Base-by-base conservation (phyloP, 2,113 vertebrate genomes). In the Phylloscopus trochilus region DNA sequence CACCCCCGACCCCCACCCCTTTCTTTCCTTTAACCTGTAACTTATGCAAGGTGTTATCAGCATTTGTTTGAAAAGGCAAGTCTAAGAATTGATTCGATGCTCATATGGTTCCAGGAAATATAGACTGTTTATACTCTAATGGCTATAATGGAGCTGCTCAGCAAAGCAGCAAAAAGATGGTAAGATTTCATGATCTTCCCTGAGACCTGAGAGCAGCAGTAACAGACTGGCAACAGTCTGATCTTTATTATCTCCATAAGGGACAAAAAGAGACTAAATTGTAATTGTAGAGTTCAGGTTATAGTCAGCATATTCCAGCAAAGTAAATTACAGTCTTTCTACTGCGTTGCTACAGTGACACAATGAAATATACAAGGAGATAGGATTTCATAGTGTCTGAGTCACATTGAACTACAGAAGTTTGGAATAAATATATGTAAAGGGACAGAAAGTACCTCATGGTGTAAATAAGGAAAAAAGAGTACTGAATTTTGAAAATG, bases 81-180 rank as follows among this genome's bases (percentile, higher is more conserved):
- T 30, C 8, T 73, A 60, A 39, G 76, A 23, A 63, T 58, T 75
- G 15, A 56, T 80, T 70, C 26, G 12, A 20, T 30, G 22, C 44
- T 91, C 31, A 87, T 95, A 59, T 59, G n/a, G 10, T 91, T 95
- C 70, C 67, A 93, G 56, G 56, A 96, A 91, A 59, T 85, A 44
- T 60, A 59, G 30, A 13, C 79, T 78, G 15, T 59, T 95, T 59
- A 15, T 68, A 26, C n/a, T 53, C 17, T 69, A 87, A 74, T 85
- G 35, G 15, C 33, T 76, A 10, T 68, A 74, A 66, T 85, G 52
- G 33, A 74, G 11, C 67, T 91, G 13, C 46, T 90, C 62, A 60
- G 60, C 23, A 53, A 73, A 80, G 75, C 37, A 68, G 15, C n/a
- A 73, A 67, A 87, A 82, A 66, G 52, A 44, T 35, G 5, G 5